Evolutionary conservation across 92 coral and sea anemone genomes (phyloP).

Genomic region (Zoanthus solanderi): DNA sequence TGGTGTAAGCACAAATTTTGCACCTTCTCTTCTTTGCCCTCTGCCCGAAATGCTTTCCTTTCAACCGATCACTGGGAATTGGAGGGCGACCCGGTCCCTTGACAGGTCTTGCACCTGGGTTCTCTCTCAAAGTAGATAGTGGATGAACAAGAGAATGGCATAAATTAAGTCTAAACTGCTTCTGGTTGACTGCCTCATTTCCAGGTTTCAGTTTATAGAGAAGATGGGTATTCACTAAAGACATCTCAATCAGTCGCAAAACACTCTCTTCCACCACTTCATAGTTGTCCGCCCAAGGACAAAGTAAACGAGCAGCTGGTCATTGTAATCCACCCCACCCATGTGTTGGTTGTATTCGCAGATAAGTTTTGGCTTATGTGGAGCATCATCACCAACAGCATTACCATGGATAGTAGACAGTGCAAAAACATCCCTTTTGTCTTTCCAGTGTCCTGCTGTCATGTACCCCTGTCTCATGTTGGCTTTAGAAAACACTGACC

Average conservation of each 20-base stretch:
- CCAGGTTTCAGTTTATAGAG: slow-evolving; percentile 40
- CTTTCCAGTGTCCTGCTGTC: slow-evolving; percentile 65
- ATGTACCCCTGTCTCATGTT: slow-evolving; percentile 16
- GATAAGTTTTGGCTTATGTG: slow-evolving; percentile 57
- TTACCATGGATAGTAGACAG: slow-evolving; percentile 68
- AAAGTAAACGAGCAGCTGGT: slow-evolving; percentile 61
- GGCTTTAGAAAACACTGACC: background rate
- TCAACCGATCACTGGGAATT: slow-evolving; percentile 15
- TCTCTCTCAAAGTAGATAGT: slow-evolving; percentile 9
- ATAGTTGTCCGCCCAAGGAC: slow-evolving; percentile 47
- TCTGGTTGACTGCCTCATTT: slow-evolving; percentile 33
- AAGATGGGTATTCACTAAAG: slow-evolving; percentile 42
- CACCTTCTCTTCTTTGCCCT: slow-evolving; percentile 13
- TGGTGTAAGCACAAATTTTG: slow-evolving; percentile 27
- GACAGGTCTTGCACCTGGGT: background rate
- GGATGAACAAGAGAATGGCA: slow-evolving; percentile 59
- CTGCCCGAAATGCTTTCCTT: background rate
- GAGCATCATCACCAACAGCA: slow-evolving; percentile 51
- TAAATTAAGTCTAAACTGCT: slow-evolving; percentile 47
- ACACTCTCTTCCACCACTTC: slow-evolving; percentile 66
- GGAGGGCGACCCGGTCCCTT: slow-evolving; percentile 58
- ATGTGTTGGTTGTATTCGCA: slow-evolving; percentile 17
- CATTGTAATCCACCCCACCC: slow-evolving; percentile 65
- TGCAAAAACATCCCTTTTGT: slow-evolving; percentile 71
- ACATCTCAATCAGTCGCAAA: slow-evolving; percentile 56